Percentiles rank a stretch among this genome's conserved stretches.
phyloP scores from a whole-genome alignment of 2,797 vertebrate species.

The Argentina silus region DNA sequence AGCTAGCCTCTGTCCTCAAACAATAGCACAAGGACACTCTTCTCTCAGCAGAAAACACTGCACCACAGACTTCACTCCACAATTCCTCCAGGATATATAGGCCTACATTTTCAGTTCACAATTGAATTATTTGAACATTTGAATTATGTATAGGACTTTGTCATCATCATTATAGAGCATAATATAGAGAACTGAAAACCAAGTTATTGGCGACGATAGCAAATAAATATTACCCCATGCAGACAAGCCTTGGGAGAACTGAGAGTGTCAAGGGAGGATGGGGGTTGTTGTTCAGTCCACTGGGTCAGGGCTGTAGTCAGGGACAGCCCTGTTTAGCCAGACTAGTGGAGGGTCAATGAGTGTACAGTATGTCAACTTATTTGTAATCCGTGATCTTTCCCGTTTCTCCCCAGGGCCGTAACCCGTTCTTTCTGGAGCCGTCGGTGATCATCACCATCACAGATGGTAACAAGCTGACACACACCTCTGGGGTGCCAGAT shows the following conservation, averaged over 20 bases:
- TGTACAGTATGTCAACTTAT: conserved; percentile 8
- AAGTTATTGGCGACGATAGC: too few relatives aligned
- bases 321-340: too few relatives aligned
- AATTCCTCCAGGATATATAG: not conserved
- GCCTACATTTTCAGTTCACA: not conserved
- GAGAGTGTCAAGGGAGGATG: too few relatives aligned
- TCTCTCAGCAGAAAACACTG: conserved; percentile 19
- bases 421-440: conserved; percentile 98
- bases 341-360: too few relatives aligned
- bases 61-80: not conserved
- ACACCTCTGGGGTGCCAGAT: conserved; percentile 91
- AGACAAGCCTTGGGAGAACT: too few relatives aligned
- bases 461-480: conserved; percentile 98
- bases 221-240: too few relatives aligned
- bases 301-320: too few relatives aligned
- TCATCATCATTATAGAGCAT: not conserved
- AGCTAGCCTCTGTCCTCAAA: conserved; percentile 35
- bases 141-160: not conserved
- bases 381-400: conserved; percentile 28
- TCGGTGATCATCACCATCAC: conserved; percentile 99
- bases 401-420: conserved; percentile 86
- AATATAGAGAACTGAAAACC: too few relatives aligned
- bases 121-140: not conserved
- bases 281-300: too few relatives aligned
- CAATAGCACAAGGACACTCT: conserved; percentile 31